Evolutionary conservation across 2,797 vertebrate genomes (phyloP), one percentile per base, ranked within the genome.

Genomic region (Thalassophryne amazonica): DNA sequence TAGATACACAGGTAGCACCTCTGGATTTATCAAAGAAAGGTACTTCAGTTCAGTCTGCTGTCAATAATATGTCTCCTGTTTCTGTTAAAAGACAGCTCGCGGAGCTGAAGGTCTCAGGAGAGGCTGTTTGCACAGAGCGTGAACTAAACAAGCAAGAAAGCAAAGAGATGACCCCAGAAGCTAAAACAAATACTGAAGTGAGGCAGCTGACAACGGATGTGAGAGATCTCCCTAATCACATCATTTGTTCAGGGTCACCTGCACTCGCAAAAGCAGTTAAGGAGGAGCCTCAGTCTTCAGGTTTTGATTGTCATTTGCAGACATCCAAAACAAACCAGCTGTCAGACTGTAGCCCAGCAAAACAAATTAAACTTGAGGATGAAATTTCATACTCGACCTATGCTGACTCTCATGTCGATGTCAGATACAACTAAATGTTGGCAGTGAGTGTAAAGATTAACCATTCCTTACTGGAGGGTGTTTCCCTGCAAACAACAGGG

Each of bases 11-110:
- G 20, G 39, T 52, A 21, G 23, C 37, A 11, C 85, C 87, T 7
- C 47, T 86, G 53, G 84, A 88, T 76, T 69, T 88, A 69, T 84
- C 86, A 3, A 77, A 48, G 13, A 86, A 74, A 17, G 10, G 5
- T 10, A 40, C 20, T 5, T 30, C 46, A 1, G 35, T 42, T 0
- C 14, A 19, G 4, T 38, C 49, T 8, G 14, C 29, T 8, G 1
- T 8, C 1, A 34, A 7, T 2, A 6, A 52, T 13, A 5, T 21
- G 36, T 11, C 28, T 38, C 2, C 3, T 5, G 12, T 16, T 38
- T 7, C 40, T 2, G 6, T 86, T 34, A 81, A 82, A 78, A 52
- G 15, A 8, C 79, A 86, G 25, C 47, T 41, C 1, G 45, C 46
- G 9, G 69, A 76, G 14, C 33, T 37, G 3, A 30, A 64, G 30